Evolutionary conservation across 2,113 vertebrate species (phyloP).

Genomic region (Gadus chalcogrammus): DNA sequence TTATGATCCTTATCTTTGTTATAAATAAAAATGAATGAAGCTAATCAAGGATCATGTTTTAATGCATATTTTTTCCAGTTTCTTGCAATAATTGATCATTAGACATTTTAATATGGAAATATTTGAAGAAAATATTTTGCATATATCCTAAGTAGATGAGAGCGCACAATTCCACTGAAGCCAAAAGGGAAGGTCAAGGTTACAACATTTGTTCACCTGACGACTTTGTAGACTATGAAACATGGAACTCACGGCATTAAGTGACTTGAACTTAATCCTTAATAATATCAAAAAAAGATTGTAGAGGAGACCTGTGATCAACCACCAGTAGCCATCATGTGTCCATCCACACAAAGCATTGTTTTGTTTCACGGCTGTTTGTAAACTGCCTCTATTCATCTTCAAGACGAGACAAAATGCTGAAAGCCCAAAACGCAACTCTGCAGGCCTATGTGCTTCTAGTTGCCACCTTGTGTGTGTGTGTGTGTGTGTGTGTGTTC

Average conservation of each 20-base stretch:
- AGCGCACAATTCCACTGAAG: too few species aligned
- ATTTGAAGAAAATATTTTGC: too few species aligned
- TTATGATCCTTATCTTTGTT: too few species aligned
- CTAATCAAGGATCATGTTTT: too few species aligned
- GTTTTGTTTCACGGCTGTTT: conserved; percentile 61
- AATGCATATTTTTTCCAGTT: too few species aligned
- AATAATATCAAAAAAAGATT: conserved; percentile 30
- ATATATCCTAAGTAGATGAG: too few species aligned
- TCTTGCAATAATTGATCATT: too few species aligned
- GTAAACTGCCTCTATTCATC: conserved; percentile 66
- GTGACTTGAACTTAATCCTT: background rate
- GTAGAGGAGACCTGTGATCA: conserved; percentile 52
- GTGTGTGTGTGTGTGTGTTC: conserved; percentile 29
- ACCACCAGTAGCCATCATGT: conserved; percentile 41
- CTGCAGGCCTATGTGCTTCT: conserved; percentile 55
- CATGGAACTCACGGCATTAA: background rate
- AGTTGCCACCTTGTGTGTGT: conserved; percentile 38
- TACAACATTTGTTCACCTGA: too few species aligned
- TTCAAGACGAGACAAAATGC: conserved; percentile 62
- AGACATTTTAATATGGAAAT: too few species aligned
- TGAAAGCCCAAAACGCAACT: conserved; percentile 66
- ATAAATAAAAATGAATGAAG: too few species aligned
- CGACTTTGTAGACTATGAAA: background rate
- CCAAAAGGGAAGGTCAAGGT: too few species aligned
- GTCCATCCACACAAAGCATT: conserved; percentile 42